Evolutionary conservation across 1,140 invertebrate genomes (phyloP), one percentile per base, ranked within the genome.

Genomic region (Eumeta japonica): DNA sequence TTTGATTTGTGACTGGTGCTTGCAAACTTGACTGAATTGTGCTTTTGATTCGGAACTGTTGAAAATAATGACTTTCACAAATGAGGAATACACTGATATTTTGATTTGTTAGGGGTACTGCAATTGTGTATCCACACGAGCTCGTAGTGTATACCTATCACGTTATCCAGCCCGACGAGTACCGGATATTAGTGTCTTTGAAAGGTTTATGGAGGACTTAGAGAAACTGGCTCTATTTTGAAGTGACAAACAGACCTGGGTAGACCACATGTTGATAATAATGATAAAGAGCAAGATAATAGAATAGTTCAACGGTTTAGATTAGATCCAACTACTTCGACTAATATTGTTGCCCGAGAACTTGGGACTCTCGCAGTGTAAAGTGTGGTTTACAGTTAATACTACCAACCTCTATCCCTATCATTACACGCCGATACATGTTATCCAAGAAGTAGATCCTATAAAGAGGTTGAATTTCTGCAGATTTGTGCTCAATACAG

Each of bases 151-250:
- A 37, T 46, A 46, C 39, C 40, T 34, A 46, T 16, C 20, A 33
- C 41, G 43, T 9, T 50, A 32, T 17, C 43, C 37, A 11, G 34
- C 16, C 13, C 45, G 38, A 17, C 37, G 40, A 34, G 28, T 43
- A 16, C 41, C 47, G 18, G 38, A 46, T 43, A 32, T 37, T 10
- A 20, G 17, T 11, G 43, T 49, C 9, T 45, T 45, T 7, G 20
- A 30, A 39, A n/a, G n/a, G 31, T 37, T 37, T 52, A 41, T 37
- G 38, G 41, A 43, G 17, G 46, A 42, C 16, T 48, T 39, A 14
- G 48, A 40, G 43, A 51, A 28, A 51, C 42, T 41, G 40, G 48
- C 28, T 39, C 35, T 37, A 32, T 51, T 45, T 41, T n/a, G 19
- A 38, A 41, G 34, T 28, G 40, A 45, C 16, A 12, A 13, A 33